phyloP scores from a whole-genome alignment of 2,888 invertebrate species.

The Alcis repandata region DNA sequence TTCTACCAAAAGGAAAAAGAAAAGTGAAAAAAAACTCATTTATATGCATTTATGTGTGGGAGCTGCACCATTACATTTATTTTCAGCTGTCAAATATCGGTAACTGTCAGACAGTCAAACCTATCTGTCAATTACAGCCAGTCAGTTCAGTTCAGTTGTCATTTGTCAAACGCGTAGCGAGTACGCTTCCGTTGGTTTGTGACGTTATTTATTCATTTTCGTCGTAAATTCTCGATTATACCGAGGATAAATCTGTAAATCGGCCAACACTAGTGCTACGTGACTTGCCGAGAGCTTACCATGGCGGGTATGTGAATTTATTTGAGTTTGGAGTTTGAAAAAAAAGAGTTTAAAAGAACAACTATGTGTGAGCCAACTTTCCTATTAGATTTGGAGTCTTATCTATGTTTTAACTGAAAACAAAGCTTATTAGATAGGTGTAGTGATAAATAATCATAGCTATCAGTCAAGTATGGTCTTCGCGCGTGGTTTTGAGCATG shows the following conservation, averaged over 20 bases:
- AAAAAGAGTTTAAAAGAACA: neutral
- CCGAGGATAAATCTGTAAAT: constrained; percentile 30
- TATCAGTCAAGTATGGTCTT: constrained; percentile 7
- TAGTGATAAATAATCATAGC: constrained; percentile 10
- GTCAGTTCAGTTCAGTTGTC: constrained; percentile 4
- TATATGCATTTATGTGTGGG: too few species aligned
- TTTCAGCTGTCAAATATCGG: neutral
- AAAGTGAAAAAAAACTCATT: too few species aligned
- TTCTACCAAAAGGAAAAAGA: too few species aligned
- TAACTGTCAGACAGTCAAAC: neutral
- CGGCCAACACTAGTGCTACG: constrained; percentile 41
- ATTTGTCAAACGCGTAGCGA: constrained; percentile 34
- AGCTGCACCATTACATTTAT: too few species aligned
- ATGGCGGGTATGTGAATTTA: constrained; percentile 70
- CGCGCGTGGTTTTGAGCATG: constrained; percentile 13
- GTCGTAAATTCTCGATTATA: constrained; percentile 34
- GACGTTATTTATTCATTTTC: constrained; percentile 22
- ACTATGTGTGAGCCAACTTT: constrained; percentile 8
- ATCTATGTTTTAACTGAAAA: neutral
- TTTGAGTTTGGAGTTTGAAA: constrained; percentile 31
- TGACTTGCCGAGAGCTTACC: constrained; percentile 48
- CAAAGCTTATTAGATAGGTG: constrained; percentile 12
- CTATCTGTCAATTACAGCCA: neutral
- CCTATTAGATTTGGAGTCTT: neutral
- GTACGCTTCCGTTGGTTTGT: constrained; percentile 31